These are phyloP conservation scores for Acridotheres tristis DNA, from an alignment of 2,797 vertebrate genomes.

Conservation along the genomic window DNA sequence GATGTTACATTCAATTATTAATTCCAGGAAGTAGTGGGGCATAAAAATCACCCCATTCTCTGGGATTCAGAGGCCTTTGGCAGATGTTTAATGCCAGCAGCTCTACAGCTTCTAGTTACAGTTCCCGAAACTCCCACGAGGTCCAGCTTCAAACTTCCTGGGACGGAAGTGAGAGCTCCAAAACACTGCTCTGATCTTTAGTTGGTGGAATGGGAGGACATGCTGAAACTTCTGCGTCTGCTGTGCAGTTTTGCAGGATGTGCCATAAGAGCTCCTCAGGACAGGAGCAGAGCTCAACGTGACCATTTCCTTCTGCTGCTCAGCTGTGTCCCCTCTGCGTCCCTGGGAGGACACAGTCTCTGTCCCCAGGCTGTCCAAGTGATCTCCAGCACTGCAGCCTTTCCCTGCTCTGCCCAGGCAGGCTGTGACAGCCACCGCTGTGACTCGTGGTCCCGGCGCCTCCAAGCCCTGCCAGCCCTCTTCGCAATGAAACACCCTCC, in stretches of 20 bases:
- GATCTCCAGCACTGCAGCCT: not conserved
- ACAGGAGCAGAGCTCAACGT: not conserved
- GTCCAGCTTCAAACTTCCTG: not conserved
- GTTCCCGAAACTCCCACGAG: not conserved
- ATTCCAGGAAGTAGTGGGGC: not conserved
- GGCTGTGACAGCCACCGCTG: accelerated
- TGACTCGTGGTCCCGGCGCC: accelerated
- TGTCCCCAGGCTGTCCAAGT: not conserved
- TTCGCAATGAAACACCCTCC: accelerated
- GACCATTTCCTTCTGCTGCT: accelerated
- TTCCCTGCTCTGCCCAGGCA: not conserved
- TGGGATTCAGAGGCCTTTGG: not conserved
- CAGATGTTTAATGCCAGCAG: not conserved
- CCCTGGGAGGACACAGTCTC: not conserved
- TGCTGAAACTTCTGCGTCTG: not conserved
- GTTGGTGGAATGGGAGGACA: not conserved
- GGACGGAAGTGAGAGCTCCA: not conserved
- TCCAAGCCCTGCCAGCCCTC: not conserved
- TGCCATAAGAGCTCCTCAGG: not conserved
- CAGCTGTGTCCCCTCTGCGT: not conserved
- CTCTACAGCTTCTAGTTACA: not conserved
- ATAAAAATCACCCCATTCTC: not conserved
- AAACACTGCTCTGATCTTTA: not conserved
- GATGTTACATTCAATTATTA: not conserved
- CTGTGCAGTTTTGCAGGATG: not conserved